These are phyloP conservation scores for Anthoscopus minutus DNA, from an alignment of 2,113 vertebrate species.

Conservation along the genomic window DNA sequence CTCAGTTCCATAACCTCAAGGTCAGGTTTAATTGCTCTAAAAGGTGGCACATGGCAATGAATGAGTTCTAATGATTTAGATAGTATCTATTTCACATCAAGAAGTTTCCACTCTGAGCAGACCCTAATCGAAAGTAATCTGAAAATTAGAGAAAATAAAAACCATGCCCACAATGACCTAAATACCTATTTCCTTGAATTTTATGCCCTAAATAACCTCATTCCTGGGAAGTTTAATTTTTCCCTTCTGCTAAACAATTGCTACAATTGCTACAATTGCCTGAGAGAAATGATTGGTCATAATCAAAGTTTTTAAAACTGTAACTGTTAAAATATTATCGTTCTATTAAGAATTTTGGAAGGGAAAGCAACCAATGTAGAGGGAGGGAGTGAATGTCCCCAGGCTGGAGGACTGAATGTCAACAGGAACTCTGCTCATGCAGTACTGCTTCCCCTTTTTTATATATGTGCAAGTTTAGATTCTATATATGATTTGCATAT, in stretches of 20 bases:
- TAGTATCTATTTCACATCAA: conserved; percentile 94
- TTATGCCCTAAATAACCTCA: conserved; percentile 71
- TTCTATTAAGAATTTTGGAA: conserved; percentile 20
- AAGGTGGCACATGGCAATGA: conserved; percentile 87
- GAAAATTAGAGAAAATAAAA: conserved; percentile 85
- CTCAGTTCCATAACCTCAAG: conserved; percentile 82
- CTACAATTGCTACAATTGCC: conserved; percentile 52
- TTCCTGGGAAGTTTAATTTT: conserved; percentile 67
- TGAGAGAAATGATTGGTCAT: conserved; percentile 57
- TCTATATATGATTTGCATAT: background rate
- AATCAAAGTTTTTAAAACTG: conserved; percentile 48
- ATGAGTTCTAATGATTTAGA: conserved; percentile 95
- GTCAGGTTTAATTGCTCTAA: conserved; percentile 84
- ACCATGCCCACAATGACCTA: conserved; percentile 76
- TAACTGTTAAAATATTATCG: conserved; percentile 64
- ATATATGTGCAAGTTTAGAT: background rate
- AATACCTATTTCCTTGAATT: conserved; percentile 78
- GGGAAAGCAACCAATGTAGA: background rate
- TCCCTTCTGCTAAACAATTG: conserved; percentile 69
- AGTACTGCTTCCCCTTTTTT: background rate
- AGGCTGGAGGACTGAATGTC: background rate
- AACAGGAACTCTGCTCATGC: background rate
- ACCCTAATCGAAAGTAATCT: conserved; percentile 83
- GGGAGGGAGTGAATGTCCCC: background rate
- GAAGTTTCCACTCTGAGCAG: conserved; percentile 74